Evolutionary conservation across 2,888 invertebrate species (phyloP).

Genomic region (Oscheius onirici): DNA sequence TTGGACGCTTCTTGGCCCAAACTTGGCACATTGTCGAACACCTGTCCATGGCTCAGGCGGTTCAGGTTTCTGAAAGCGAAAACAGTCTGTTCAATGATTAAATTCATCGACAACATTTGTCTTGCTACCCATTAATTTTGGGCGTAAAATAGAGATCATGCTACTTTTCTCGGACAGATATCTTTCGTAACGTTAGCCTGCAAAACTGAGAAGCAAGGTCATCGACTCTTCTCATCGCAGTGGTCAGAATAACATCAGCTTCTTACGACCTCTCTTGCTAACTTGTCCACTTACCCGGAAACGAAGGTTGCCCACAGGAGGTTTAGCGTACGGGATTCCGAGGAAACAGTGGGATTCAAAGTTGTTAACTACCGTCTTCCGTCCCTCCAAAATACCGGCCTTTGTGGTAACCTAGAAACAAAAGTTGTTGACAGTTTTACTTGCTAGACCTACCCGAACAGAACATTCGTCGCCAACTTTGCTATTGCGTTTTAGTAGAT

Average conservation of each 20-base stretch:
- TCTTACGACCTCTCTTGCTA: not conserved
- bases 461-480: constrained; percentile 9
- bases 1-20: constrained; percentile 59
- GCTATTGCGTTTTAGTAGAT: not conserved
- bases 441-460: not conserved
- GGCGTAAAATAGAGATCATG: no score
- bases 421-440: not conserved
- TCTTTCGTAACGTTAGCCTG: no score
- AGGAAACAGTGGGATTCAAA: constrained; percentile 45
- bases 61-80: constrained; percentile 52
- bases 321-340: constrained; percentile 54
- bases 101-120: no score
- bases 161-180: no score
- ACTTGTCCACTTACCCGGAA: constrained; percentile 42
- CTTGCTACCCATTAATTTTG: no score
- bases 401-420: constrained; percentile 24
- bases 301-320: constrained; percentile 49
- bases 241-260: not conserved
- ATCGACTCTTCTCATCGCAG: not conserved
- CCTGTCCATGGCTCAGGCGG: constrained; percentile 59
- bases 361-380: constrained; percentile 25
- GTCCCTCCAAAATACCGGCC: constrained; percentile 22
- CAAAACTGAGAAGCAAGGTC: not conserved
- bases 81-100: no score
- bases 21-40: constrained; percentile 45